Evolutionary conservation across 2,888 invertebrate species (phyloP), one percentile per base, ranked within the genome.

Genomic region (Emmelina monodactyla): DNA sequence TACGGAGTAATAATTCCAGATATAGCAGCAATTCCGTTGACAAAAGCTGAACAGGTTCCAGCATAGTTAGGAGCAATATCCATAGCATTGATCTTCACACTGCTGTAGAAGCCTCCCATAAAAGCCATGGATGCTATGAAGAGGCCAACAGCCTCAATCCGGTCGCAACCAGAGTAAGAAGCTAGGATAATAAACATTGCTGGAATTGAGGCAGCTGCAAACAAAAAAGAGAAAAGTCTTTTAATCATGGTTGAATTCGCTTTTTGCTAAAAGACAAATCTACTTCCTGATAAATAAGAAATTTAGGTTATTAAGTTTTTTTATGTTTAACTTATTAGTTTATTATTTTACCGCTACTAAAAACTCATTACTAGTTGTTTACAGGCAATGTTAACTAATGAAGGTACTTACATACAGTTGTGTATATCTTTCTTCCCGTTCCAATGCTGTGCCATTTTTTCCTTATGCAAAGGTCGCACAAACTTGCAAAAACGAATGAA

Each of bases 21-120:
- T 14, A 85, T 56, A 1, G 85, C 84, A 1, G 84, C 86, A 15
- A 84, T 60, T 0, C 86, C 86, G 46, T 86, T 87, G 1, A 82
- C 84, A 19, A 87, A 73, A 0, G 85, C 86, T 51, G 86, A 85
- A 28, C 85, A 68, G 1, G 85, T 84, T 0, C 86, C 86, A 0
- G 86, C 84, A 46, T 82, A 86, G 51, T 86, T 86, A 0, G 85
- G 84, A 1, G 84, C 82, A 15, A 87, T 70, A 50, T 87, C 87
- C 59, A 86, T 72, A 2, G 84, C 82, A 56, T 87, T 87, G 35
- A 86, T 85, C 58, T 86, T 85, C 51, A 87, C 82, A 38, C 85
- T 85, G 47, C 87, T 85, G 51, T 88, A 88, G 59, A 85, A 88
- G 1, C 85, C 83, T 1, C 86, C 88, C 86, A 88, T 87, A 40